phyloP scores from a whole-genome alignment of 1,140 invertebrate genomes.

The Aphidius gifuensis region DNA sequence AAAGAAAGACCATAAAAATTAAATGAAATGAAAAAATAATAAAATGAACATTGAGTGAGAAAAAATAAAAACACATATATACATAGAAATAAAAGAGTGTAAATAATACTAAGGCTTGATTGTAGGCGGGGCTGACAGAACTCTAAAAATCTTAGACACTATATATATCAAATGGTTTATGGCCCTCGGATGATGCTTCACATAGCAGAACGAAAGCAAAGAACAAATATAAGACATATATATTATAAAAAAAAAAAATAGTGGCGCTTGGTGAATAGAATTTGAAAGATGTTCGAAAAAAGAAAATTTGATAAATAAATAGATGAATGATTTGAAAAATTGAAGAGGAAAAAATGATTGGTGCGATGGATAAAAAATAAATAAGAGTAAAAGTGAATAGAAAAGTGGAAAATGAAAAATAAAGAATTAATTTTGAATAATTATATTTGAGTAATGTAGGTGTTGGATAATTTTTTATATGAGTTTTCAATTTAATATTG shows the following conservation, averaged over 20 bases:
- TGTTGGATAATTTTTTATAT: no score
- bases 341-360: no score
- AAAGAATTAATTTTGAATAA: no score
- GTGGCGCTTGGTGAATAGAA: slow-evolving; percentile 2
- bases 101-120: slow-evolving; percentile 57
- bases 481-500: no score
- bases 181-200: slow-evolving; percentile 51
- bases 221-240: slow-evolving; percentile 36
- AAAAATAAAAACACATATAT: not conserved
- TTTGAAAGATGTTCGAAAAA: slow-evolving; percentile 12
- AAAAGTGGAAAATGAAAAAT: no score
- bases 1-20: no score
- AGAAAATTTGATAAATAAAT: slow-evolving; percentile 3
- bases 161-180: slow-evolving; percentile 57
- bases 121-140: slow-evolving; percentile 58
- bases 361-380: no score
- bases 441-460: no score
- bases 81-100: slow-evolving; percentile 44
- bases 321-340: slow-evolving; percentile 8
- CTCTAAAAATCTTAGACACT: slow-evolving; percentile 55
- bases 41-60: slow-evolving; percentile 10
- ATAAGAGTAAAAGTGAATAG: no score
- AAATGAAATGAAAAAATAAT: slow-evolving; percentile 11
- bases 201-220: slow-evolving; percentile 37
- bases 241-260: not conserved